Evolutionary conservation across 1,140 invertebrate species (phyloP).

Genomic region (Nasonia giraulti): DNA sequence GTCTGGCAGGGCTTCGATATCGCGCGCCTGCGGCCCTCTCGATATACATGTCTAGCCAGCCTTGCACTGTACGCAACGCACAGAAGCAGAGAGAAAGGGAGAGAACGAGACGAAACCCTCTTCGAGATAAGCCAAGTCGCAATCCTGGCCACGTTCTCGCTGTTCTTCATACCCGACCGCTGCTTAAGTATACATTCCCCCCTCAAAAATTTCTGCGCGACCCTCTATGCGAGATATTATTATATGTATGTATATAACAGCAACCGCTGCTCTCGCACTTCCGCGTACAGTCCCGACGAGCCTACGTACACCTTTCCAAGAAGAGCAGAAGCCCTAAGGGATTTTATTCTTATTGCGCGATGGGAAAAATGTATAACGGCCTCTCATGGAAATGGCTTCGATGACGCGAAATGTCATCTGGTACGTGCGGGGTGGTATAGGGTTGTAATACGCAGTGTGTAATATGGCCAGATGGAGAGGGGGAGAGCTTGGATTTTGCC

Average conservation of each 20-base stretch:
- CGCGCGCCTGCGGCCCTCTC: no score
- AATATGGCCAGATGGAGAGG: no score
- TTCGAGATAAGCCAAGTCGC: constrained; percentile 27
- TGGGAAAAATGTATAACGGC: background rate
- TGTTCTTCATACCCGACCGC: constrained; percentile 9
- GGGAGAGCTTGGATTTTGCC: no score
- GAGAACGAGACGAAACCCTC: background rate
- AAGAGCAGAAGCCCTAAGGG: background rate
- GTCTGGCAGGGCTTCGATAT: background rate
- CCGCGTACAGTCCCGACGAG: background rate
- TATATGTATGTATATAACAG: background rate
- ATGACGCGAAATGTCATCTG: constrained; percentile 2
- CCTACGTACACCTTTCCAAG: background rate
- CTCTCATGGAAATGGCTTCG: background rate
- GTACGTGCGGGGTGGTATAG: background rate
- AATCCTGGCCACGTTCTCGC: constrained; percentile 25
- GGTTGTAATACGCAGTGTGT: no score
- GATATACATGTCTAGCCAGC: no score
- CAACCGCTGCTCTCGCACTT: background rate
- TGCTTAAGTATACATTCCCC: background rate
- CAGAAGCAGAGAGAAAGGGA: background rate
- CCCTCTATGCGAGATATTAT: background rate
- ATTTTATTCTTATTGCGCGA: background rate
- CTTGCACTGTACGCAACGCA: background rate
- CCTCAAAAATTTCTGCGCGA: background rate